Conservation (phyloP, 2,888 invertebrate species). For the Oxytorus armatus region DNA sequence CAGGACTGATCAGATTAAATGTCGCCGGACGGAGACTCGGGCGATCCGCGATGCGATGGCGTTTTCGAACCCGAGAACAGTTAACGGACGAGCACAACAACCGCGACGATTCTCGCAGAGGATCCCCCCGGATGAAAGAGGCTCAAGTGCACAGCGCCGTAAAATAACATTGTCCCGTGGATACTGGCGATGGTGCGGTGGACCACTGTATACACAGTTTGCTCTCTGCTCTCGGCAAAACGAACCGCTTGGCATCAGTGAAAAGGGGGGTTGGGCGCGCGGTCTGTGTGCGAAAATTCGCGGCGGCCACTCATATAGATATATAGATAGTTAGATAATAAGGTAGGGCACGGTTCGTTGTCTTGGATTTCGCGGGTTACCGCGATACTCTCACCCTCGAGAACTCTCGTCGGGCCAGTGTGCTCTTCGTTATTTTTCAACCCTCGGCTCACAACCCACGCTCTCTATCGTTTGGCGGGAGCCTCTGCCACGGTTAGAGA, state of each 20-base stretch:
- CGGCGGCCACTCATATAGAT: conserved; percentile 50
- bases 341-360: conserved; percentile 12
- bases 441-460: conserved; percentile 1
- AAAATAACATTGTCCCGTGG: conserved; percentile 84
- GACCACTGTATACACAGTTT: conserved; percentile 44
- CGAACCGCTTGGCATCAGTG: conserved; percentile 59
- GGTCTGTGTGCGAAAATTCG: conserved; percentile 43
- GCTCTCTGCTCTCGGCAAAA: conserved; percentile 50
- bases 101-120: conserved; percentile 67
- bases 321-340: not conserved
- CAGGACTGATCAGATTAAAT: conserved; percentile 84
- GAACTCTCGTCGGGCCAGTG: conserved; percentile 16
- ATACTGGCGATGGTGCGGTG: conserved; percentile 69
- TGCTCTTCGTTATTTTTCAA: conserved; percentile 31
- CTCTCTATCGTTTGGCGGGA: not conserved
- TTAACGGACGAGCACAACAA: conserved; percentile 65
- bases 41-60: conserved; percentile 52
- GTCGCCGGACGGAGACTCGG: conserved; percentile 72
- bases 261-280: conserved; percentile 32
- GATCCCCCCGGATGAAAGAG: conserved; percentile 82
- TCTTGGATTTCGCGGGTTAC: conserved; percentile 48
- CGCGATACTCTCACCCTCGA: conserved; percentile 17
- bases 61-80: conserved; percentile 61
- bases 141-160: conserved; percentile 84
- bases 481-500: conserved; percentile 39